Conservation (phyloP, 1,140 invertebrate genomes). For the Stegodyphus mimosarum region DNA sequence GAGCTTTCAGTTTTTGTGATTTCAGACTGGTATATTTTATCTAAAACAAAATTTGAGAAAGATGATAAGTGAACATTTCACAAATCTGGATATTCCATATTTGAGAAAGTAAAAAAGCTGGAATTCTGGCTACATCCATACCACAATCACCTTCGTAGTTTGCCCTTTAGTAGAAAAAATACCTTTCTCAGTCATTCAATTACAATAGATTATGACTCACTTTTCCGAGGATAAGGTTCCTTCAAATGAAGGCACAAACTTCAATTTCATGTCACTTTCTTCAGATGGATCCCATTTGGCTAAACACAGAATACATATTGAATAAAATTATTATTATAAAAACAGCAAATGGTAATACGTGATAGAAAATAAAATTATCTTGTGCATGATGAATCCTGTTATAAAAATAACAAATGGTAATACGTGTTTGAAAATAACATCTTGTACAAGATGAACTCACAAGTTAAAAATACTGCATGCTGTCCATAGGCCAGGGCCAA, state of each 20-base stretch:
- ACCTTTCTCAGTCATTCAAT: too few relatives aligned
- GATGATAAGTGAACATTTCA: too few relatives aligned
- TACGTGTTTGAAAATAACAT: conserved; percentile 45
- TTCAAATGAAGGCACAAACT: conserved; percentile 54
- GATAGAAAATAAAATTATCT: background rate
- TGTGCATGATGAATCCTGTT: background rate
- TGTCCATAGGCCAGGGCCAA: conserved; percentile 77
- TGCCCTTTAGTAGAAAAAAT: too few relatives aligned
- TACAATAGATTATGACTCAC: conserved; percentile 13
- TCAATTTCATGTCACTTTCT: conserved; percentile 67
- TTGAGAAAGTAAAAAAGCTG: too few relatives aligned
- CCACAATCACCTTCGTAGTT: too few relatives aligned
- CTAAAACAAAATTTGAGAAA: too few relatives aligned
- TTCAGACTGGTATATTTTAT: too few relatives aligned
- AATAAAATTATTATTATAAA: conserved; percentile 64
- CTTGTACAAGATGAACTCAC: conserved; percentile 67
- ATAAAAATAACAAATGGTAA: conserved; percentile 63
- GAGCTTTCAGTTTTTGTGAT: too few relatives aligned
- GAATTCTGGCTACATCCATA: too few relatives aligned
- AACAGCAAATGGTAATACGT: background rate
- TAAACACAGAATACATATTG: conserved; percentile 60
- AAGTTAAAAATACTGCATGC: conserved; percentile 75
- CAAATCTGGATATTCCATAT: too few relatives aligned
- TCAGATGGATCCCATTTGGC: conserved; percentile 71
- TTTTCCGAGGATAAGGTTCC: conserved; percentile 46